A percentile compares a stretch with the other conserved stretches of the same genome.
Conservation (phyloP, 2,888 invertebrate species). For the Eulithis testata region DNA sequence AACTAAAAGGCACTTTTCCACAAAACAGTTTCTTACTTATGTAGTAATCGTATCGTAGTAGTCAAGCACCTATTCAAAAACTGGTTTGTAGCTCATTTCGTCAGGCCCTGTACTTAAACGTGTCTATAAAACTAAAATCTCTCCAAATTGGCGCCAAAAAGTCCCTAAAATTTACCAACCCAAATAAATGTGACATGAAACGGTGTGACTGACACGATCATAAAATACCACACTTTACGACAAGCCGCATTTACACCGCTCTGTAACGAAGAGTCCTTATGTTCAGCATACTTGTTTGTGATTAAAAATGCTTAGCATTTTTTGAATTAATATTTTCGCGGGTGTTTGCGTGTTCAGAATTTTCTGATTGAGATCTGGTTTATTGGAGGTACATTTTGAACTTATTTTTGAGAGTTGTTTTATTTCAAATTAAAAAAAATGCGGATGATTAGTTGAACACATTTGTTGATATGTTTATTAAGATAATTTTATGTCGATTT, state of each 20-base stretch:
- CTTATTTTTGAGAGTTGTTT: background rate
- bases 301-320: slow-evolving; percentile 22
- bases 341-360: slow-evolving; percentile 1
- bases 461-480: too few species aligned
- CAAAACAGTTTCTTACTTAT: background rate
- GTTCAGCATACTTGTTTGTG: slow-evolving; percentile 5
- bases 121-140: slow-evolving; percentile 33
- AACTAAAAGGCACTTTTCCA: background rate
- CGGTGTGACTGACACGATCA: slow-evolving; percentile 46
- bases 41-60: background rate
- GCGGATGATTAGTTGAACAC: too few species aligned
- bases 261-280: slow-evolving; percentile 12
- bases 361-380: background rate
- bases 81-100: slow-evolving; percentile 8
- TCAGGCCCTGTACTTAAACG: slow-evolving; percentile 24
- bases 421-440: background rate
- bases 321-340: slow-evolving; percentile 17
- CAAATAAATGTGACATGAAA: slow-evolving; percentile 32
- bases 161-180: slow-evolving; percentile 25
- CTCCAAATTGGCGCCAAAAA: slow-evolving; percentile 34
- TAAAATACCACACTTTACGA: slow-evolving; percentile 55
- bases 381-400: slow-evolving; percentile 6
- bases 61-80: slow-evolving; percentile 1
- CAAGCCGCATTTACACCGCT: slow-evolving; percentile 34
- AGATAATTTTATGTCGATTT: too few species aligned